Conservation (phyloP, 2,113 vertebrate species). For the Okapia johnstoni region DNA sequence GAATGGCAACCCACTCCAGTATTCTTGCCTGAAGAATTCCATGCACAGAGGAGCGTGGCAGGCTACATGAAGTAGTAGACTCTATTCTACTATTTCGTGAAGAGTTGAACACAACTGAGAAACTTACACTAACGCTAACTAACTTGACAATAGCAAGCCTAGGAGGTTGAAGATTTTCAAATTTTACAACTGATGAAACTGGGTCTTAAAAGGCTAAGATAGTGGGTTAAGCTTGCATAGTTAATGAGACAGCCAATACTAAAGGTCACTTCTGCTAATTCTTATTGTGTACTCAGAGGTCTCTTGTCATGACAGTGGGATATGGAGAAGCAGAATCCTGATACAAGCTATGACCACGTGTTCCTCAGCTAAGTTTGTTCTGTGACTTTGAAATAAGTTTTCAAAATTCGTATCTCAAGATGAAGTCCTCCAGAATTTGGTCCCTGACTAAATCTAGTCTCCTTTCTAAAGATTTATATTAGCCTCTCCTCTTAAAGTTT, state of each 20-base stretch:
- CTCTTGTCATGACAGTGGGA: accelerated
- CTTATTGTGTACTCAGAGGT: background rate
- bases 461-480: background rate
- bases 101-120: background rate
- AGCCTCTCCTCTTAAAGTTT: background rate
- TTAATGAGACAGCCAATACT: accelerated
- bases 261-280: background rate
- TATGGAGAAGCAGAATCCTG: background rate
- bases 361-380: background rate
- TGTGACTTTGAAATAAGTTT: background rate
- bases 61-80: background rate
- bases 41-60: background rate
- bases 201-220: background rate
- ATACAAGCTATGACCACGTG: background rate
- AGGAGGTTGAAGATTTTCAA: background rate
- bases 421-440: background rate
- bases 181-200: background rate
- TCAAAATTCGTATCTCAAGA: background rate
- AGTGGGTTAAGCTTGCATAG: background rate
- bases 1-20: background rate
- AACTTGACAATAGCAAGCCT: background rate
- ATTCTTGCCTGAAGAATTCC: background rate
- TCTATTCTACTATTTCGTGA: background rate
- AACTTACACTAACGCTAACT: background rate
- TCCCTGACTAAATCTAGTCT: background rate